Base-by-base conservation (phyloP, 2,797 vertebrate species). In the Anisognathus igniventris region DNA sequence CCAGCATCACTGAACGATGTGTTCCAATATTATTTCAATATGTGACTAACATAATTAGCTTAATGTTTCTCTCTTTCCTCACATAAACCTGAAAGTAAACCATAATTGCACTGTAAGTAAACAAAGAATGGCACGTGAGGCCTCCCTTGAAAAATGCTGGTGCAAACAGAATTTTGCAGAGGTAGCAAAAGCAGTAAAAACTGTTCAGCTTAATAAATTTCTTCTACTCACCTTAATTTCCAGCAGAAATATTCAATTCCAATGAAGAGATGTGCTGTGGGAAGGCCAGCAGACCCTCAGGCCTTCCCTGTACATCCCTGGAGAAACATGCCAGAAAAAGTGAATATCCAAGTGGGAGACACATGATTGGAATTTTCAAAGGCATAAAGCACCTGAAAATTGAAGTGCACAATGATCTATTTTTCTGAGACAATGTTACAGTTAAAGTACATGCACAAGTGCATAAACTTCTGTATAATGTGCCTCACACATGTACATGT, bases 21-120 rank as follows among this genome's bases (percentile, higher is more conserved):
- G 47, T 93, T 92, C 48, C 62, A 73, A 50, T 77, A 89, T 80
- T 70, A 88, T 95, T 96, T 95, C 54, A 88, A 51, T 90, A 53
- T 72, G 86, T 67, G 58, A 60, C 47, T 88, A 88, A 87, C 1
- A 2, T 39, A 86, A 72, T 78, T 73, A 68, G 31, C 47, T 67
- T 93, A 77, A 82, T 62, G 28, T 91, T 96, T 95, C 48, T 54
- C 39, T 75, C 30, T 66, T 91, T 94, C 42, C 72, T 95, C 44
- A 51, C 27, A 42, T 71, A 94, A 96, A 90, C 45, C 79, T 70
- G 61, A 85, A 62, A 70, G 12, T 60, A 65, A 86, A 85, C 57
- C 84, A 27, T 80, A 79, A 92, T 93, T 96, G 37, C 65, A 54
- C 16, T 12, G 25, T 37, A 24, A 93, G 58, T 79, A 92, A 95